phyloP scores from a whole-genome alignment of 1,140 invertebrate species.

The Portunus trituberculatus region DNA sequence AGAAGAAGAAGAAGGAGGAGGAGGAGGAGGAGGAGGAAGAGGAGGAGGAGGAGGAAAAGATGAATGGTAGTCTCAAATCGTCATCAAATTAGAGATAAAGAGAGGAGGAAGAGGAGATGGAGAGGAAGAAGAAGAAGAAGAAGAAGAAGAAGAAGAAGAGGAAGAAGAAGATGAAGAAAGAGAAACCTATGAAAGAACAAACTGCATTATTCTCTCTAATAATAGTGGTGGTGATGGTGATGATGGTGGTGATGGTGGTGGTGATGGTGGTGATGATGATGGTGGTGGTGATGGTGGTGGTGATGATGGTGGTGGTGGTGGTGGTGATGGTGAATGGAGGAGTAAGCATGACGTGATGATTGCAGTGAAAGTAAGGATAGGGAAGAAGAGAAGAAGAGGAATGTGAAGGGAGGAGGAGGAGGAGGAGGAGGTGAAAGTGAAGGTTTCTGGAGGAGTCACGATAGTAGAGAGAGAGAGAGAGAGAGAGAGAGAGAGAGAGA shows the following conservation, averaged over 20 bases:
- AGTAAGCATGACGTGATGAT: not conserved
- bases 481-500: slow-evolving; percentile 14
- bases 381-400: not conserved
- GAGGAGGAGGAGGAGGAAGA: too few species aligned
- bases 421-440: not conserved
- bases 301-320: not conserved
- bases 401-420: not conserved
- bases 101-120: not conserved
- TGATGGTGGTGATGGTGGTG: not conserved
- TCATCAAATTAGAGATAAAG: too few species aligned
- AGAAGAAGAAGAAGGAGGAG: too few species aligned
- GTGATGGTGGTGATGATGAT: not conserved
- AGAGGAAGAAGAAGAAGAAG: not conserved
- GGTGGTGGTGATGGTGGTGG: not conserved
- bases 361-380: not conserved
- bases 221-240: not conserved
- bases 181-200: not conserved
- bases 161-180: not conserved
- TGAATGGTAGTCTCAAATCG: too few species aligned
- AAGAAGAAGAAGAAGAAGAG: not conserved
- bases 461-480: slow-evolving; percentile 6
- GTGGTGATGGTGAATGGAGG: not conserved
- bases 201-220: too few species aligned
- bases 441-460: not conserved
- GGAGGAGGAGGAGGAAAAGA: too few species aligned